Evolutionary conservation across 2,888 invertebrate genomes (phyloP).

Genomic region (Rhorus exstirpatorius): DNA sequence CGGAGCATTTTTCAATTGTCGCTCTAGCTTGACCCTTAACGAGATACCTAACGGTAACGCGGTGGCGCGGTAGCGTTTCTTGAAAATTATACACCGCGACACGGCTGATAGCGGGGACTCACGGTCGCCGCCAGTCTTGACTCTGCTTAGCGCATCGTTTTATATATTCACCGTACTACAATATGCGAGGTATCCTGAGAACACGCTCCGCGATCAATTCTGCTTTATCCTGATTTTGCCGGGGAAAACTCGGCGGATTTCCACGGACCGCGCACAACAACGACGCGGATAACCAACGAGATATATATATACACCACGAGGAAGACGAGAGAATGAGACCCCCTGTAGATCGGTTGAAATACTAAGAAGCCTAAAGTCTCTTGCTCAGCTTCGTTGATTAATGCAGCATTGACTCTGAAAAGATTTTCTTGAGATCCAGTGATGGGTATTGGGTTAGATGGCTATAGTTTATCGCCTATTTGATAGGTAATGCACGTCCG

Average conservation of each 20-base stretch:
- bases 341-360: neutral
- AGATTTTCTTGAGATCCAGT: neutral
- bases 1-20: conserved; percentile 68
- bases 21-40: conserved; percentile 69
- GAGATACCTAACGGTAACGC: conserved; percentile 71
- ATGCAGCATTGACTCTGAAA: neutral
- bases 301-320: no score
- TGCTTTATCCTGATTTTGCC: neutral
- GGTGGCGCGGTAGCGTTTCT: conserved; percentile 69
- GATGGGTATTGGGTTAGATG: no score
- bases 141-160: conserved; percentile 9
- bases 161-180: conserved; percentile 41
- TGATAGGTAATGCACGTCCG: conserved; percentile 56
- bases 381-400: conserved; percentile 11
- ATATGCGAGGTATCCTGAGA: conserved; percentile 43
- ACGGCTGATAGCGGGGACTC: conserved; percentile 67
- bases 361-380: conserved; percentile 17
- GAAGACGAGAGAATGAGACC: neutral
- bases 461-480: conserved; percentile 11
- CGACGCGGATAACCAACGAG: neutral
- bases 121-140: conserved; percentile 60
- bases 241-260: conserved; percentile 15
- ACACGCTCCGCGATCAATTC: conserved; percentile 1
- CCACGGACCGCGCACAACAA: conserved; percentile 4
- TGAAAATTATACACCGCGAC: conserved; percentile 71